Evolutionary conservation across 2,113 vertebrate species (phyloP).

Genomic region (Cyanocitta stelleri): DNA sequence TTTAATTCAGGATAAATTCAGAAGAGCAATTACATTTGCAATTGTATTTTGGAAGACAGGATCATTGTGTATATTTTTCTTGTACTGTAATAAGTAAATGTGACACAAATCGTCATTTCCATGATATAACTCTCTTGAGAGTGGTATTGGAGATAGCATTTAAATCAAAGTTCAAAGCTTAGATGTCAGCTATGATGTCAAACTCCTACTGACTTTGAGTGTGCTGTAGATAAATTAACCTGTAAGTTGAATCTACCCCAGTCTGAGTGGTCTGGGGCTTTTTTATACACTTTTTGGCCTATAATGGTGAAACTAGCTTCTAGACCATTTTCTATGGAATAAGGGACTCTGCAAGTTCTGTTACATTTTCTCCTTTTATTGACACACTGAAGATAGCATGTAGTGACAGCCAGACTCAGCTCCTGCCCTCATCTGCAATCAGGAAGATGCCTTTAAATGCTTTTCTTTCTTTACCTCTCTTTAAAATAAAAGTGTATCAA

Average conservation of each 20-base stretch:
- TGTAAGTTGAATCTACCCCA: not conserved
- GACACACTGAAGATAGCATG: not conserved
- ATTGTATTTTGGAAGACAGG: not conserved
- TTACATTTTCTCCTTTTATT: not conserved
- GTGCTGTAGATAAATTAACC: not conserved
- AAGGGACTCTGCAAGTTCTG: not conserved
- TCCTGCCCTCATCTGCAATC: not conserved
- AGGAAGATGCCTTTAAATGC: not conserved
- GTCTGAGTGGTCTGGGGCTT: not conserved
- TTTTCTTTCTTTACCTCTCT: not conserved
- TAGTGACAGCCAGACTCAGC: not conserved
- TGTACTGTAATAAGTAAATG: not conserved
- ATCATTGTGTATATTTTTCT: not conserved
- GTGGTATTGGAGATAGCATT: not conserved
- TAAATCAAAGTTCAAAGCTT: not conserved
- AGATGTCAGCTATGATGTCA: not conserved
- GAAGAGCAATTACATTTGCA: not conserved
- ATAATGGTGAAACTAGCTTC: not conserved
- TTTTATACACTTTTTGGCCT: not conserved
- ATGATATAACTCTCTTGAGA: not conserved
- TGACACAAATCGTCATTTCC: not conserved
- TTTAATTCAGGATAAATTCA: not conserved
- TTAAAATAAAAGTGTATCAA: not conserved
- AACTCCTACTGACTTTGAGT: not conserved
- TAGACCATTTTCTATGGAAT: not conserved